Conservation (phyloP, 1,140 invertebrate genomes). For the Papilio helenus region DNA sequence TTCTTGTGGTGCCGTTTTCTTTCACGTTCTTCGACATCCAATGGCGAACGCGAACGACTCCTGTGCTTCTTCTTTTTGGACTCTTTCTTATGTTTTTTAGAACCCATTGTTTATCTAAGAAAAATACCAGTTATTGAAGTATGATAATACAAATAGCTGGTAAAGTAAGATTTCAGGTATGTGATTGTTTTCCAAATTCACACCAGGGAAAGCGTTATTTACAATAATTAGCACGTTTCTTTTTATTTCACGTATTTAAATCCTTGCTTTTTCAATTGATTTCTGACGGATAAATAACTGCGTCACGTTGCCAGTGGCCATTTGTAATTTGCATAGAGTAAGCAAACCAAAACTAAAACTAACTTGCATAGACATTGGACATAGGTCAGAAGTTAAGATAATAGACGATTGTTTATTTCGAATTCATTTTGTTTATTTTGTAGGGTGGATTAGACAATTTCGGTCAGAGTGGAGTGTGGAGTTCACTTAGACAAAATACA, state of each 20-base stretch:
- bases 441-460: no score
- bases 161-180: not conserved
- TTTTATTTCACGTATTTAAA: not conserved
- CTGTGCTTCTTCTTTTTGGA: conserved; percentile 80
- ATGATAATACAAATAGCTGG: not conserved
- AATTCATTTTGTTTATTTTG: no score
- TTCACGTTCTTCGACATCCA: conserved; percentile 70
- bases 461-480: no score
- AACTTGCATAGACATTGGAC: no score
- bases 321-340: no score
- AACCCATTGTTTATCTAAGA: conserved; percentile 61
- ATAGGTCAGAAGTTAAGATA: no score
- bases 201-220: not conserved
- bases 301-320: no score
- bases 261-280: no score
- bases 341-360: no score
- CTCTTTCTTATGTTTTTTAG: conserved; percentile 79
- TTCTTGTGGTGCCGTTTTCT: conserved; percentile 75
- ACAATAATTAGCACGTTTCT: not conserved
- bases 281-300: no score
- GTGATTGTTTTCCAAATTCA: not conserved
- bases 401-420: no score
- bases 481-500: no score
- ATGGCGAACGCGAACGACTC: conserved; percentile 72
- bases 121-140: not conserved